These are phyloP conservation scores for Dioctria rufipes DNA, from an alignment of 2,888 invertebrate species.

Conservation along the genomic window DNA sequence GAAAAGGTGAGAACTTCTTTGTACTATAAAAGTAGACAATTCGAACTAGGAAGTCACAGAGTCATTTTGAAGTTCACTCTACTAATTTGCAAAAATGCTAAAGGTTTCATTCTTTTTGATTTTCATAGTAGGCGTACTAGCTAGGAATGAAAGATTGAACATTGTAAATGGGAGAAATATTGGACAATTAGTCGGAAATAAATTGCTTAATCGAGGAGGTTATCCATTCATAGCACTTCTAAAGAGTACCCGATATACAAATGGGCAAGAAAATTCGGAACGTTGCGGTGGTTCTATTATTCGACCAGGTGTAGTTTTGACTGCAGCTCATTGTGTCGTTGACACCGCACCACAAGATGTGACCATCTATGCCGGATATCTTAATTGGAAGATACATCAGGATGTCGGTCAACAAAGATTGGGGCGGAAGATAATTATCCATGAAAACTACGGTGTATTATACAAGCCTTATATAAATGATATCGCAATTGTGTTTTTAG, in stretches of 20 bases:
- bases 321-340: constrained; percentile 16
- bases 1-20: no score
- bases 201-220: background rate
- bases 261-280: background rate
- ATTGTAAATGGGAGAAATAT: background rate
- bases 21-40: no score
- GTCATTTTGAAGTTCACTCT: no score
- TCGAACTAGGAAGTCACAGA: no score
- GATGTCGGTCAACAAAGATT: background rate
- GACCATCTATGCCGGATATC: background rate
- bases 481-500: constrained; percentile 12
- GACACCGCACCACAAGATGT: background rate
- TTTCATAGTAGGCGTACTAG: background rate
- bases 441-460: background rate
- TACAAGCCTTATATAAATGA: background rate
- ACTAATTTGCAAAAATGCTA: background rate
- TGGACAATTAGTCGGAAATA: background rate
- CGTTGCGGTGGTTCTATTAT: constrained; percentile 10
- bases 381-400: background rate
- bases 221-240: background rate
- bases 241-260: background rate
- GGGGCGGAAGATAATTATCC: background rate
- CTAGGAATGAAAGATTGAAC: background rate
- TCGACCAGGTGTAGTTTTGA: background rate
- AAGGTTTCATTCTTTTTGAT: background rate